Conservation (phyloP, 2,797 vertebrate species). For the Phaenicophaeus curvirostris region DNA sequence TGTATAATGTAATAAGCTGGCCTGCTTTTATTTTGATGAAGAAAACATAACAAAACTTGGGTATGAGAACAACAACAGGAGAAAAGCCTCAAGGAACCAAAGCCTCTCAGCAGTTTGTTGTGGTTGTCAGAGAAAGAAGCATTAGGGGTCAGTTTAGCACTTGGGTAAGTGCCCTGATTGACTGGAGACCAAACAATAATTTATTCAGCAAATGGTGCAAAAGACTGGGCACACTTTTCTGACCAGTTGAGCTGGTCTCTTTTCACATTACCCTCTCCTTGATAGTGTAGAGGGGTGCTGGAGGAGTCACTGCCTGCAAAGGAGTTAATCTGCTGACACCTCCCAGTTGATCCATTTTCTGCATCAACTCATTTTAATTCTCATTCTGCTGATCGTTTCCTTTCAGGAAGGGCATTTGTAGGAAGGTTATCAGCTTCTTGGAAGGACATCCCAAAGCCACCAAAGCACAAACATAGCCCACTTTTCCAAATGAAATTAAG, state of each 20-base stretch:
- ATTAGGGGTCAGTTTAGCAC: background rate
- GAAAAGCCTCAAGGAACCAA: background rate
- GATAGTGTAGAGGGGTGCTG: background rate
- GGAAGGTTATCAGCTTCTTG: conserved; percentile 15
- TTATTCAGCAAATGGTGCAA: background rate
- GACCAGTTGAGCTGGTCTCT: background rate
- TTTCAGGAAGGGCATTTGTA: background rate
- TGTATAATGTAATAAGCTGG: background rate
- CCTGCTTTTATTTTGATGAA: background rate
- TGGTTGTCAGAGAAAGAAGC: background rate
- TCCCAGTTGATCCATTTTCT: conserved; percentile 23
- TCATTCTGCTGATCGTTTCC: conserved; percentile 25
- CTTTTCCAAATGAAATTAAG: background rate
- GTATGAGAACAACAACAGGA: background rate
- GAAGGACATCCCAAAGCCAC: background rate
- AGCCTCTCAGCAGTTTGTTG: background rate
- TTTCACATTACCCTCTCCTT: background rate
- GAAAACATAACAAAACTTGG: background rate
- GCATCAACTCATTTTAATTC: conserved; percentile 21
- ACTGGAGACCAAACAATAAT: background rate
- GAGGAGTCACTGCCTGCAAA: background rate
- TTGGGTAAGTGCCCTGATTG: background rate
- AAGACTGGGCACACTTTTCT: background rate
- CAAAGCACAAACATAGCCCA: background rate
- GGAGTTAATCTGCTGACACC: background rate